Evolutionary conservation across 2,888 invertebrate genomes (phyloP).

Genomic region (Hetaerina titia): DNA sequence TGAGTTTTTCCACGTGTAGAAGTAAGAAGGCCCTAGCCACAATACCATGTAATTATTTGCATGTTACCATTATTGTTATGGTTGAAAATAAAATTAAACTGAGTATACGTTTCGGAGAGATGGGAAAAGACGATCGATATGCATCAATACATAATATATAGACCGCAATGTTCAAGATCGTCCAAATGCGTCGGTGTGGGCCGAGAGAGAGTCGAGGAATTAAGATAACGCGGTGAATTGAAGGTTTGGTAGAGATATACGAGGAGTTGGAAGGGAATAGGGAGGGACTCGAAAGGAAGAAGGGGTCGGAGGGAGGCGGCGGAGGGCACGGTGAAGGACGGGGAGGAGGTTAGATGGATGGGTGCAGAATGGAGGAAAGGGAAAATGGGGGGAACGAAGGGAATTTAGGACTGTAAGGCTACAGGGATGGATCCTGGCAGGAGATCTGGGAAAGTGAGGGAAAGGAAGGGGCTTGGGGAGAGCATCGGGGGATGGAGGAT

Average conservation of each 20-base stretch:
- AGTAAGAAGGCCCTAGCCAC: too few relatives aligned
- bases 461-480: not conserved
- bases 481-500: not conserved
- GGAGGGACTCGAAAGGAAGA: not conserved
- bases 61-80: too few relatives aligned
- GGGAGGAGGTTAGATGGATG: not conserved
- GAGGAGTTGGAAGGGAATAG: not conserved
- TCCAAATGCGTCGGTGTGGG: not conserved
- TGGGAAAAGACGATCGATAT: not conserved
- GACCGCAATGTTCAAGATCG: not conserved
- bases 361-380: not conserved
- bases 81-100: too few relatives aligned
- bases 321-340: too few relatives aligned
- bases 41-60: too few relatives aligned
- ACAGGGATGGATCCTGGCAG: not conserved
- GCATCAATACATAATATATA: not conserved
- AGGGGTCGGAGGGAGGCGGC: not conserved
- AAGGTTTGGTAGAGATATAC: not conserved
- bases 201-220: not conserved
- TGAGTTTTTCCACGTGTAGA: too few relatives aligned
- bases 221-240: slow-evolving; percentile 6
- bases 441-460: not conserved
- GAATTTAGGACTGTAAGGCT: not conserved
- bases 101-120: not conserved
- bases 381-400: not conserved